phyloP scores from a whole-genome alignment of 2,888 invertebrate genomes.

The Sarcophaga carnaria region DNA sequence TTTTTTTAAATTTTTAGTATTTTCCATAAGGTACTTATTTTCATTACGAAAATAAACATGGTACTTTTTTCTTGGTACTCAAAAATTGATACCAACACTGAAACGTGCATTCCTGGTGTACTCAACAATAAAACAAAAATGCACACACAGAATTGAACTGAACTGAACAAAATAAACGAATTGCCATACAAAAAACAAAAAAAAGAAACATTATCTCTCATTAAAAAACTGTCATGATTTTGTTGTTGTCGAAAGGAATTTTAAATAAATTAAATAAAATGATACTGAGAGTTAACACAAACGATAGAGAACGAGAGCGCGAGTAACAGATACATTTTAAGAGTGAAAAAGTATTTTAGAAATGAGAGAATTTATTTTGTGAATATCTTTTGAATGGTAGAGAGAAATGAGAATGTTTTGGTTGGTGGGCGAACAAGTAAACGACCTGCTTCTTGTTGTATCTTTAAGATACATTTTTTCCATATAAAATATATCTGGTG shows the following conservation, averaged over 20 bases:
- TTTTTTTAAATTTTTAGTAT: no score
- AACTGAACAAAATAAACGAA: conserved; percentile 23
- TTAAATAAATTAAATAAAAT: conserved; percentile 59
- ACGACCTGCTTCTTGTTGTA: conserved; percentile 60
- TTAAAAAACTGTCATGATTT: conserved; percentile 60
- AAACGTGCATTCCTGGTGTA: not conserved
- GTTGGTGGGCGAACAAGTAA: conserved; percentile 67
- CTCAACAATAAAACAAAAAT: not conserved
- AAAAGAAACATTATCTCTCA: conserved; percentile 50
- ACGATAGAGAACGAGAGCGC: conserved; percentile 1
- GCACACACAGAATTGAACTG: conserved; percentile 19
- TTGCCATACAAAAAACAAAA: conserved; percentile 18
- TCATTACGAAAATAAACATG: not conserved
- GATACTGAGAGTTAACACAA: conserved; percentile 13
- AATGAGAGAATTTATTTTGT: not conserved
- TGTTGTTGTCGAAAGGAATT: conserved; percentile 76
- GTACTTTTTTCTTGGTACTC: not conserved
- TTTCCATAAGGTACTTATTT: not conserved
- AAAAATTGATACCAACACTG: conserved; percentile 7
- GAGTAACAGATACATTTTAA: not conserved
- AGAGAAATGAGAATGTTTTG: conserved; percentile 42
- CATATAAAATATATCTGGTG: not conserved
- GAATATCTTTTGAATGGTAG: not conserved
- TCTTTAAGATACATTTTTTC: conserved; percentile 63
- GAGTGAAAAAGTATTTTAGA: not conserved